Evolutionary conservation across 1,140 invertebrate species (phyloP).

Genomic region (Aphidius ervi): DNA sequence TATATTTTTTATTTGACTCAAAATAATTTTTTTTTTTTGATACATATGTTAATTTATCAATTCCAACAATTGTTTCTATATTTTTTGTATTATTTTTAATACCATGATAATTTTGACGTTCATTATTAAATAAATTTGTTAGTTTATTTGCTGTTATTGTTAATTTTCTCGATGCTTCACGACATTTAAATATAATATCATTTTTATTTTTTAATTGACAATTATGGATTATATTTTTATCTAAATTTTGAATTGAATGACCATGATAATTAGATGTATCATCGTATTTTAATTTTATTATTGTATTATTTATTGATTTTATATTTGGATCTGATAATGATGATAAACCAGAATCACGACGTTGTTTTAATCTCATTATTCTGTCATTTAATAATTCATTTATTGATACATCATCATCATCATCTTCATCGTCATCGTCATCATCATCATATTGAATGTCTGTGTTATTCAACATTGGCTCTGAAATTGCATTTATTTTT

Average conservation of each 20-base stretch:
- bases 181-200: conserved; percentile 6
- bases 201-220: conserved; percentile 24
- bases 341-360: conserved; percentile 36
- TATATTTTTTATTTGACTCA: conserved; percentile 25
- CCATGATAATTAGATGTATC: conserved; percentile 21
- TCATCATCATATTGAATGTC: conserved; percentile 24
- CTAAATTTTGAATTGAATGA: conserved; percentile 38
- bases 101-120: no score
- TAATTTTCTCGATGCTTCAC: conserved; percentile 27
- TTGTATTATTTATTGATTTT: conserved; percentile 25
- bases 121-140: no score
- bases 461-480: conserved; percentile 35
- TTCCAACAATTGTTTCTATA: not conserved
- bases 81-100: no score
- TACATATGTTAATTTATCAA: conserved; percentile 25
- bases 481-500: conserved; percentile 42
- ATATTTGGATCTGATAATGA: conserved; percentile 47
- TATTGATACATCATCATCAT: no score
- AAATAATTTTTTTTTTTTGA: conserved; percentile 21
- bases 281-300: conserved; percentile 7
- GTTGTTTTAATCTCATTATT: conserved; percentile 14
- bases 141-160: no score
- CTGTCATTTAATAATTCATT: conserved; percentile 22
- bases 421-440: conserved; percentile 20
- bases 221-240: conserved; percentile 28